Conservation (phyloP, 2,797 vertebrate species). For the Poecile montanus region DNA sequence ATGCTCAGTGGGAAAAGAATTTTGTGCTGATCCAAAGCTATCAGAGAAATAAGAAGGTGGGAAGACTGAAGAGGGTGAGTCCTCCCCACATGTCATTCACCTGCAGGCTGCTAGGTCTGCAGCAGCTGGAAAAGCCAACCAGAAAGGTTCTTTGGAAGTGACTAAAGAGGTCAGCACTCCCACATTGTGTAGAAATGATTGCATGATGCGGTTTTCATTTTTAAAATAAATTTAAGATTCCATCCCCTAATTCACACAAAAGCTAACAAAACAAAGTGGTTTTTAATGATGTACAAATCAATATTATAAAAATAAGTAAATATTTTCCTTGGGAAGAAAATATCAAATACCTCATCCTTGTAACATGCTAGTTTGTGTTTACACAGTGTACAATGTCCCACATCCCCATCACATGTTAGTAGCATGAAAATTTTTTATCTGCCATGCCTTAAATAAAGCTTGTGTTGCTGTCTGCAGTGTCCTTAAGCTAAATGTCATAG, state of each 20-base stretch:
- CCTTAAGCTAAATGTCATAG: slow-evolving; percentile 24
- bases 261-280: neutral
- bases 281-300: neutral
- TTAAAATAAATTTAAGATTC: slow-evolving; percentile 29
- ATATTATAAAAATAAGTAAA: slow-evolving; percentile 8
- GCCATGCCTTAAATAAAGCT: slow-evolving; percentile 7
- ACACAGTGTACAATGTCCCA: neutral
- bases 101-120: neutral
- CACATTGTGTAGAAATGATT: neutral
- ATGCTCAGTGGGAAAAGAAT: slow-evolving; percentile 45
- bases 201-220: neutral
- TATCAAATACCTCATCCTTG: neutral
- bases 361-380: slow-evolving; percentile 9
- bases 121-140: neutral
- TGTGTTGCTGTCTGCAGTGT: slow-evolving; percentile 14
- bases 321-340: slow-evolving; percentile 42
- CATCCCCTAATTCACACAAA: slow-evolving; percentile 11
- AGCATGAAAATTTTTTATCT: slow-evolving; percentile 31
- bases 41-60: neutral
- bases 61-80: neutral
- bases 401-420: slow-evolving; percentile 19
- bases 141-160: neutral
- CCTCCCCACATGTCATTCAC: neutral
- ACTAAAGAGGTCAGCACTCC: neutral
- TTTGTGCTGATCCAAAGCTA: slow-evolving; percentile 54